Conservation (phyloP, 2,113 vertebrate genomes). For the Poecilia latipinna region DNA sequence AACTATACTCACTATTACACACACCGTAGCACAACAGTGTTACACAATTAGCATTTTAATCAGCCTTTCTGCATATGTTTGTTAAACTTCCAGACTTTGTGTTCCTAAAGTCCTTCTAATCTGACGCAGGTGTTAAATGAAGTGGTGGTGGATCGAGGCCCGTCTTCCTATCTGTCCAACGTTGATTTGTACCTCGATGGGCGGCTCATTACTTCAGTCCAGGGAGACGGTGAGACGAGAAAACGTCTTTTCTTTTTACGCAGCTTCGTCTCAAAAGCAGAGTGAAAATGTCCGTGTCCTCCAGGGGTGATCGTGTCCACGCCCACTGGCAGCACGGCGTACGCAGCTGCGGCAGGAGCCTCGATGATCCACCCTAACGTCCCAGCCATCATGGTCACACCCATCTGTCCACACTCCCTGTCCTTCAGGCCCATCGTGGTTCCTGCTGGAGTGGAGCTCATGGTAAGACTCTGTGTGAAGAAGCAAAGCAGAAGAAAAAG, state of each 20-base stretch:
- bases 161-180: constrained; percentile 85
- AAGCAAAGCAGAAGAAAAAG: not conserved
- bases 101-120: not conserved
- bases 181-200: constrained; percentile 85
- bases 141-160: constrained; percentile 85
- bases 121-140: constrained; percentile 81
- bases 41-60: not conserved
- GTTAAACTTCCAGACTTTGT: not conserved
- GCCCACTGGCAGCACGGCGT: constrained; percentile 83
- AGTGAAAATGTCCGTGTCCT: not conserved
- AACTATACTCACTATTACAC: not conserved
- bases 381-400: constrained; percentile 85
- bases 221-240: constrained; percentile 79
- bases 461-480: constrained; percentile 59
- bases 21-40: not conserved
- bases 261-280: not conserved
- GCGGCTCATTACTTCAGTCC: constrained; percentile 85
- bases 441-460: constrained; percentile 84
- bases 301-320: constrained; percentile 85
- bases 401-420: constrained; percentile 86
- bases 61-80: not conserved
- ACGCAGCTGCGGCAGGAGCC: constrained; percentile 83
- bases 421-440: constrained; percentile 87
- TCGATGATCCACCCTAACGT: constrained; percentile 88
- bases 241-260: too few species aligned